These are phyloP conservation scores for Pharmacophagus antenor DNA, from an alignment of 2,888 invertebrate species.

Conservation along the genomic window DNA sequence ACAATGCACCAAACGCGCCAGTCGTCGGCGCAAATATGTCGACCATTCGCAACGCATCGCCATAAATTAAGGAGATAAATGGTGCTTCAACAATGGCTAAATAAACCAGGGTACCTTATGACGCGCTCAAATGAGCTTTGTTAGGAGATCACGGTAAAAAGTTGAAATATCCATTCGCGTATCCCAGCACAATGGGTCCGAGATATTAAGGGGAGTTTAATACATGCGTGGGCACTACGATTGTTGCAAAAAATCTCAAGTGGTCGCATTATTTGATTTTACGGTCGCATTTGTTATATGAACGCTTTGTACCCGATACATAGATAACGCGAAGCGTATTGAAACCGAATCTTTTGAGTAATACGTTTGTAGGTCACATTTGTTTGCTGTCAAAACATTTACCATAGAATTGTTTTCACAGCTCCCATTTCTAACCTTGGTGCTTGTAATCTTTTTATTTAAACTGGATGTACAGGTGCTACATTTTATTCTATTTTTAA, in stretches of 20 bases:
- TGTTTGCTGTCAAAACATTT: slow-evolving; percentile 46
- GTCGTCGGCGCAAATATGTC: slow-evolving; percentile 65
- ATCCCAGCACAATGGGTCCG: slow-evolving; percentile 56
- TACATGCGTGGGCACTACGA: slow-evolving; percentile 50
- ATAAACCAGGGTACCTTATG: slow-evolving; percentile 73
- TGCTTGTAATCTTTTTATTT: not conserved
- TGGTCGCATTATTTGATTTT: slow-evolving; percentile 51
- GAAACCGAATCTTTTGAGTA: slow-evolving; percentile 21
- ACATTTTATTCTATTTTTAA: not conserved
- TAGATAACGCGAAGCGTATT: slow-evolving; percentile 10
- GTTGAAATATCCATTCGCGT: slow-evolving; percentile 63
- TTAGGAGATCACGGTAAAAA: slow-evolving; percentile 64
- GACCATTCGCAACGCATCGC: slow-evolving; percentile 67
- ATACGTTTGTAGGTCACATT: slow-evolving; percentile 41
- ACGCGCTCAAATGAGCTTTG: slow-evolving; percentile 70
- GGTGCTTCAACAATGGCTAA: slow-evolving; percentile 74
- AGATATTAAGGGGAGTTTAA: slow-evolving; percentile 63
- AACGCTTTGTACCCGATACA: slow-evolving; percentile 15
- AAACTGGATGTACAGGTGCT: not conserved
- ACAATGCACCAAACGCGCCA: slow-evolving; percentile 53
- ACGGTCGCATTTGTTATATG: slow-evolving; percentile 41
- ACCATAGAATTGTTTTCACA: slow-evolving; percentile 45
- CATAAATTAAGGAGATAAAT: slow-evolving; percentile 80
- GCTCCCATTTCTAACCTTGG: slow-evolving; percentile 22
- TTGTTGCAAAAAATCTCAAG: slow-evolving; percentile 57